Percentiles rank a stretch among this genome's conserved stretches.
Conservation (phyloP, 30 jellyfish, hydroid and myxozoan genomes). For the Aurelia sp. region DNA sequence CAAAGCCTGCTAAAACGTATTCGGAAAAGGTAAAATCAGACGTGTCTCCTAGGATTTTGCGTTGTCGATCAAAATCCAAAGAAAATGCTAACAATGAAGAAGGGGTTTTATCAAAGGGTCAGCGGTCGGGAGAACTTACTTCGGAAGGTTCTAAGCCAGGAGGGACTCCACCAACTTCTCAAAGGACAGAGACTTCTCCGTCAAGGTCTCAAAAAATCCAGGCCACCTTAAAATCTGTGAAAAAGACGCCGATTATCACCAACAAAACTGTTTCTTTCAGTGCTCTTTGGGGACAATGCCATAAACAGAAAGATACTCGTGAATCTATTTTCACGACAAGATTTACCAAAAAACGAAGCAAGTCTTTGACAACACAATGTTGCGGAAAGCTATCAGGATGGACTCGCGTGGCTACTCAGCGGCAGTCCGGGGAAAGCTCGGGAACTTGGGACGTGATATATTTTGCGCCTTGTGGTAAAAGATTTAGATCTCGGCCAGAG, state of each 20-base stretch:
- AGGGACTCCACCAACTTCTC: no score
- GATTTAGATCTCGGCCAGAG: slow-evolving; percentile 55
- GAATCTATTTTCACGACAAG: background rate
- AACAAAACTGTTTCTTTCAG: no score
- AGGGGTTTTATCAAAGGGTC: no score
- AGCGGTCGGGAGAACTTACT: no score
- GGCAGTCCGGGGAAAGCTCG: slow-evolving; percentile 38
- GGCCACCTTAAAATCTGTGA: background rate
- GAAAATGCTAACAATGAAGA: no score
- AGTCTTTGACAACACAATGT: slow-evolving; percentile 28
- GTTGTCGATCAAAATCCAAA: no score
- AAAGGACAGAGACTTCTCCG: no score
- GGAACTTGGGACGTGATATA: slow-evolving; percentile 63
- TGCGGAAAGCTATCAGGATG: slow-evolving; percentile 63
- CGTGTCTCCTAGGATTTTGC: no score
- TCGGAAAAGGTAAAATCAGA: background rate
- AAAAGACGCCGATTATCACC: no score
- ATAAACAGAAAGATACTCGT: slow-evolving; percentile 5
- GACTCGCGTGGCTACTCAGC: slow-evolving; percentile 46
- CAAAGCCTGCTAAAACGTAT: background rate
- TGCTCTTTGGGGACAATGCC: background rate
- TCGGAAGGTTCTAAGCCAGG: no score
- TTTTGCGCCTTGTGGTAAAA: slow-evolving; percentile 17
- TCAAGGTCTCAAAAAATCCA: background rate
- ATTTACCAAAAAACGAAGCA: background rate